Evolutionary conservation across 1,140 invertebrate species (phyloP).

Genomic region (Cephus cinctus): DNA sequence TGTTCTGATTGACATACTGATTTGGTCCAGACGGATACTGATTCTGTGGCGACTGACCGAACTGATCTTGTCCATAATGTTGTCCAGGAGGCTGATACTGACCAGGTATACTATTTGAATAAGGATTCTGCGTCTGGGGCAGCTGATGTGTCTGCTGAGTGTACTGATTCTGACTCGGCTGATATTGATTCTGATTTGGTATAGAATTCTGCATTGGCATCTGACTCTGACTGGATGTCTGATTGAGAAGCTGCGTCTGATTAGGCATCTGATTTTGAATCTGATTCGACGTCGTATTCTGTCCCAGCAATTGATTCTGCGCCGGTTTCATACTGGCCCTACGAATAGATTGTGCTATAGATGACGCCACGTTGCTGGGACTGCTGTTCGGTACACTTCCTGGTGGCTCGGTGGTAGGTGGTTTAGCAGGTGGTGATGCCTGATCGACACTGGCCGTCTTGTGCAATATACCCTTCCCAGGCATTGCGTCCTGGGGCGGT

Average conservation of each 20-base stretch:
- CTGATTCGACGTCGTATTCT: conserved; percentile 32
- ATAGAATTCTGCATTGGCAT: conserved; percentile 20
- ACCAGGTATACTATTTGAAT: conserved; percentile 31
- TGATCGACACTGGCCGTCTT: conserved; percentile 35
- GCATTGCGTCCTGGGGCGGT: conserved; percentile 48
- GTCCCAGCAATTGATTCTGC: conserved; percentile 3
- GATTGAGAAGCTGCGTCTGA: conserved; percentile 33
- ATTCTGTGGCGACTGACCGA: conserved; percentile 25
- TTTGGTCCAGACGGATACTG: conserved; percentile 22
- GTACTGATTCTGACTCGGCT: conserved; percentile 8
- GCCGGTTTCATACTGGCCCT: conserved; percentile 44
- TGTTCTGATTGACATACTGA: conserved; percentile 23
- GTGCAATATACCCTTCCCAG: conserved; percentile 49
- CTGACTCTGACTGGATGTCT: conserved; percentile 21
- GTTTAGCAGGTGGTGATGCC: conserved; percentile 13
- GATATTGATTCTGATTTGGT: conserved; percentile 26
- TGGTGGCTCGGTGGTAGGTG: conserved; percentile 14
- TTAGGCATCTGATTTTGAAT: conserved; percentile 31
- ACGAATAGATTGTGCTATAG: conserved; percentile 34
- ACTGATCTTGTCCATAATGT: conserved; percentile 15
- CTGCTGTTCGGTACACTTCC: too few species aligned
- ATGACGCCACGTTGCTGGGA: conserved; percentile 24
- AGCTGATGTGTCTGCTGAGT: conserved; percentile 18
- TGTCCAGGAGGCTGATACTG: conserved; percentile 21
- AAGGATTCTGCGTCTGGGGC: conserved; percentile 27